Evolutionary conservation across 2,113 vertebrate genomes (phyloP), one percentile per base, ranked within the genome.

Genomic region (Thryonomys swinderianus): DNA sequence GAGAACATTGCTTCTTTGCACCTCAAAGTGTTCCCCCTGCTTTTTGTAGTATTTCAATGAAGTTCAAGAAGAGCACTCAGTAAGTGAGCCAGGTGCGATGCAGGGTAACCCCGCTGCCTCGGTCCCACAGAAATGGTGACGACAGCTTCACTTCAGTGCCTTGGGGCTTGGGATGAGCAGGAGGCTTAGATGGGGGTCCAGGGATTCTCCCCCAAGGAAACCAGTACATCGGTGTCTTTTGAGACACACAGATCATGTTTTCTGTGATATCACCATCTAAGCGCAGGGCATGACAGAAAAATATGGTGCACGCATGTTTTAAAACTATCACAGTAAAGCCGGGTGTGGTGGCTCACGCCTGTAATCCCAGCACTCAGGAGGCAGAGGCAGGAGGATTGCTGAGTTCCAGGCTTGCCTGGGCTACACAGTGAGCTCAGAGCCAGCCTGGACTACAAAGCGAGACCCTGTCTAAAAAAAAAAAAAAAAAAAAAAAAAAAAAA

Each of bases 21-120:
- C 87, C 45, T 92, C 85, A 81, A 80, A 87, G 14, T 84, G 61
- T 42, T 42, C 27, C 59, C 53, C 40, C 12, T 1, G 45, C 59
- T 95, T 93, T 92, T 55, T 78, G 61, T 88, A 88, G 48, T 61
- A 67, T 69, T 96, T 90, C 53, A 88, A 85, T 87, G 81, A 93
- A 92, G 9, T 71, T 88, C 78, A 79, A 84, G 93, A 96, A 92
- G 57, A 88, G 1, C 45, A 82, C 13, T 20, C n/a, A 14, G 13
- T 25, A 87, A 85, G 12, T 5, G 51, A 93, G 87, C 62, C 74
- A 93, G 53, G 76, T 73, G 6, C 59, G 3, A 81, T 7, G 40
- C 4, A 4, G n/a, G 25, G 17, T 14, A 73, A 9, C 13, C 40
- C 59, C 71, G 37, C 23, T 67, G 87, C 53, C 48, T 85, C 89